phyloP scores from a whole-genome alignment of 2,888 invertebrate species.

The Cataglyphis albicans region DNA sequence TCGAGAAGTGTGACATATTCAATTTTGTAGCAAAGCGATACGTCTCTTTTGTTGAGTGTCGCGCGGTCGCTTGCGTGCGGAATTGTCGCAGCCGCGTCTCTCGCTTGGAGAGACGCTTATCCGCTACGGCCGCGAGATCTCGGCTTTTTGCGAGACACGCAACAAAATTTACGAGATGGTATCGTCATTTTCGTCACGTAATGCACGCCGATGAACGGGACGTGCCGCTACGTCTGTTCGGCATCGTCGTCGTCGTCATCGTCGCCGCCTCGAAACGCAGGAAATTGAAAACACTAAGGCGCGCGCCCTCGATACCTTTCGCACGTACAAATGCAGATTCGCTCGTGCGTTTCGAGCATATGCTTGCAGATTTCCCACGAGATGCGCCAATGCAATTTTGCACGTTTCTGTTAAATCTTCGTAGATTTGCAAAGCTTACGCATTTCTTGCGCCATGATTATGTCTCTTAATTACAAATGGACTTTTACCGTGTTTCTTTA shows the following conservation, averaged over 20 bases:
- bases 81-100: background rate
- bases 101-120: slow-evolving; percentile 20
- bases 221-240: slow-evolving; percentile 33
- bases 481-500: background rate
- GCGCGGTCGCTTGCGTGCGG: slow-evolving; percentile 18
- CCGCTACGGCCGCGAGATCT: slow-evolving; percentile 21
- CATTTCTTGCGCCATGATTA: background rate
- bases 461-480: slow-evolving; percentile 19
- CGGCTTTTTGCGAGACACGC: slow-evolving; percentile 44
- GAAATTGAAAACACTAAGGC: slow-evolving; percentile 51
- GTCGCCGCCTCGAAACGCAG: slow-evolving; percentile 14
- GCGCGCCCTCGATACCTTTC: background rate
- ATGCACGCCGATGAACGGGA: slow-evolving; percentile 42
- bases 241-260: slow-evolving; percentile 11
- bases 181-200: slow-evolving; percentile 49
- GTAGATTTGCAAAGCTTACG: slow-evolving; percentile 2
- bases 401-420: background rate
- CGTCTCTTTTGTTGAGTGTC: slow-evolving; percentile 38
- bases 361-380: slow-evolving; percentile 2
- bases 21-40: slow-evolving; percentile 66
- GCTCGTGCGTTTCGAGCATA: slow-evolving; percentile 3
- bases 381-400: slow-evolving; percentile 3
- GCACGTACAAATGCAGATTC: slow-evolving; percentile 29
- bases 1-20: slow-evolving; percentile 71
- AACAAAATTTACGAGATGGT: slow-evolving; percentile 49